A percentile compares a stretch with the other conserved stretches of the same genome.
phyloP scores from a whole-genome alignment of 2,888 invertebrate species.

The Lepeophtheirus nordmannii region DNA sequence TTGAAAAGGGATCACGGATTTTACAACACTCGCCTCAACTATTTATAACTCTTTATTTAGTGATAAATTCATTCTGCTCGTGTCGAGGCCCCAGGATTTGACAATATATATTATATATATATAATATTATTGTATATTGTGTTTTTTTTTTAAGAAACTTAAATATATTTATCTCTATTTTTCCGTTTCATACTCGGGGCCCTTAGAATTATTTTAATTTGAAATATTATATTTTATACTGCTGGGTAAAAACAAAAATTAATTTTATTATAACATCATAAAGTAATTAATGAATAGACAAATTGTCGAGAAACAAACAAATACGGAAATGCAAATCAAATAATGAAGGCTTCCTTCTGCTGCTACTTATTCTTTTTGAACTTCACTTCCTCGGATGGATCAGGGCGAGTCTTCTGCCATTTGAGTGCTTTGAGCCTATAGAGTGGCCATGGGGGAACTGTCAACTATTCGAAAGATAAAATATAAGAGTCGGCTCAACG shows the following conservation, averaged over 20 bases:
- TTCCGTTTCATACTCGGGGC: too few relatives aligned
- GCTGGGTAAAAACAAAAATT: neutral
- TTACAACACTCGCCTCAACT: too few relatives aligned
- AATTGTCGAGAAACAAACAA: neutral
- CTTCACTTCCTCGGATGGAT: conserved; percentile 34
- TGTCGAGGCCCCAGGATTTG: neutral
- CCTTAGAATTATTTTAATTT: too few relatives aligned
- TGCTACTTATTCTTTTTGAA: conserved; percentile 41
- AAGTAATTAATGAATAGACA: neutral
- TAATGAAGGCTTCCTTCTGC: conserved; percentile 19
- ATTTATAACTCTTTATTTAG: neutral
- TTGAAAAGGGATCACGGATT: neutral
- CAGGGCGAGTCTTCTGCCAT: conserved; percentile 63
- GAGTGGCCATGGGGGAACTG: conserved; percentile 93
- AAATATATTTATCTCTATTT: too few relatives aligned
- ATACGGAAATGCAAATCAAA: conserved; percentile 5
- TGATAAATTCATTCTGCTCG: neutral
- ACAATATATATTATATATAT: too few relatives aligned
- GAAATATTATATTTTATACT: neutral
- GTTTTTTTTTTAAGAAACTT: too few relatives aligned
- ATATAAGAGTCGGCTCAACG: conserved; percentile 1
- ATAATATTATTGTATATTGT: too few relatives aligned
- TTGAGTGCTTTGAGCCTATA: conserved; percentile 69
- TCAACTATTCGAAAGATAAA: conserved; percentile 42
- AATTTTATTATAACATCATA: neutral